phyloP scores from a whole-genome alignment of 2,888 invertebrate genomes.

The Eristalinus aeneus region DNA sequence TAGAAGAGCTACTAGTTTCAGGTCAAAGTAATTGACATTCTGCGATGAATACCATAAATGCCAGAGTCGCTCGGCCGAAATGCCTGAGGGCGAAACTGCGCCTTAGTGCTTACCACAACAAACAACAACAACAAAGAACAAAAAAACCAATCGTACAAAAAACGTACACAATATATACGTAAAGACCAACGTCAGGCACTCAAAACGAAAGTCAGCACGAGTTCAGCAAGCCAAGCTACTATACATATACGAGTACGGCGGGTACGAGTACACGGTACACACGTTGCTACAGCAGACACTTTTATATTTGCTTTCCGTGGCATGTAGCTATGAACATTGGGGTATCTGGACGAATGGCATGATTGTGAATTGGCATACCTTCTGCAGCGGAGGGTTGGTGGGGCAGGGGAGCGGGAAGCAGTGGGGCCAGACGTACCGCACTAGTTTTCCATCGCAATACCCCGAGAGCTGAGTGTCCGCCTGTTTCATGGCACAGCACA shows the following conservation, averaged over 20 bases:
- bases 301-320: conserved; percentile 43
- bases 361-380: conserved; percentile 55
- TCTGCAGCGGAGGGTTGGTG: conserved; percentile 16
- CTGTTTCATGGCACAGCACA: conserved; percentile 38
- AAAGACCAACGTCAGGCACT: conserved; percentile 55
- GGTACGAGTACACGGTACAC: conserved; percentile 8
- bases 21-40: conserved; percentile 61
- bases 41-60: conserved; percentile 56
- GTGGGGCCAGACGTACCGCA: conserved; percentile 55
- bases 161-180: not conserved
- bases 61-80: conserved; percentile 55
- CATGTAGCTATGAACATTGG: conserved; percentile 15
- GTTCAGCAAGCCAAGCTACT: conserved; percentile 66
- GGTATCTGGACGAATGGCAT: conserved; percentile 55
- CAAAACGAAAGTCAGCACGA: conserved; percentile 70
- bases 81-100: conserved; percentile 56
- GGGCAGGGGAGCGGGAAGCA: not conserved
- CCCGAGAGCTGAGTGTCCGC: conserved; percentile 51
- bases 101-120: conserved; percentile 42
- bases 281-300: conserved; percentile 23
- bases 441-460: conserved; percentile 63
- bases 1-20: conserved; percentile 26
- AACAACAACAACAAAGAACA: conserved; percentile 24
- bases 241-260: conserved; percentile 9
- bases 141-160: conserved; percentile 20